Base-by-base conservation (phyloP, 2,888 invertebrate species). In the Dichetophora obliterata region DNA sequence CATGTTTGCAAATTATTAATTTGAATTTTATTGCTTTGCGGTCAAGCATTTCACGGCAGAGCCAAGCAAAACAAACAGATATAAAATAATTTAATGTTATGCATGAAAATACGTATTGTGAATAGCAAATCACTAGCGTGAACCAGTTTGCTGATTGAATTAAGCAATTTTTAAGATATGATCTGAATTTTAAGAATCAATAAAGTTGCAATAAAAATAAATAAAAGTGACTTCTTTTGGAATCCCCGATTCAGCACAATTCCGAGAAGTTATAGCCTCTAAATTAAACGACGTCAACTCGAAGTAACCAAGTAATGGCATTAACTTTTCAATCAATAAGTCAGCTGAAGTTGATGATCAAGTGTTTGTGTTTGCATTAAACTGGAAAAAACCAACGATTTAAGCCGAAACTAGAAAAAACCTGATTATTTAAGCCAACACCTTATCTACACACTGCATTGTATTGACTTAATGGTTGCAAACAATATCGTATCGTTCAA, bases 321-420 rank as follows among this genome's bases (percentile, higher is more conserved):
- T 59, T 0, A 24, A 59, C 59, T 16, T 5, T 27, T 19, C 22
- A 59, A 59, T 22, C 59, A 59, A 16, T 27, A 59, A 27, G 24
- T n/a, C n/a, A 54, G 37, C 37, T 37, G 3, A 43, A 43, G 43
- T 43, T 43, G 43, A 1, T 63, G 34, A 34, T 22, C 22, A 19
- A 9, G 31, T n/a, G 34, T 31, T 63, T 63, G 34, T 16, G 16
- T 24, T 63, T 27, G 63, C 34, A n/a, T 63, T 63, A 16, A 14
- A 63, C 63, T 63, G 63, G 63, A 34, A 34, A 34, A 31, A 63
- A n/a, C 27, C 34, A 61, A 43, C 43, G 59, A 61, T 61, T 14
- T 61, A 61, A 22, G 27, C 27, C 43, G 3, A 43, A 61, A 9
- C 27, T 61, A 31, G 34, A n/a, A 63, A 34, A 63, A 31, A 63